Base-by-base conservation (phyloP, 2,888 invertebrate species). In the Rotaria sp. region DNA sequence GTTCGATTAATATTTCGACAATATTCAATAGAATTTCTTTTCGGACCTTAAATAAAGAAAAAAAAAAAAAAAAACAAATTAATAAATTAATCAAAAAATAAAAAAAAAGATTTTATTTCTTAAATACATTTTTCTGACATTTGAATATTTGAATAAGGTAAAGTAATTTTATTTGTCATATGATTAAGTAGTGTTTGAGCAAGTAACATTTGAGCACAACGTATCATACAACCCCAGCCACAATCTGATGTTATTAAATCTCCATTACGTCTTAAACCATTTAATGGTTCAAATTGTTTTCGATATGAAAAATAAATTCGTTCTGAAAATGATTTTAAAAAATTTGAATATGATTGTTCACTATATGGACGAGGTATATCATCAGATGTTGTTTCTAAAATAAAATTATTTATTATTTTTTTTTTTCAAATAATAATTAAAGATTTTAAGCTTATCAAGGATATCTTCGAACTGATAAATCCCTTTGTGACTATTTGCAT, bases 191-290 rank as follows among this genome's bases (percentile, higher is more conserved):
- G 92, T 24, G 95, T 96, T 91, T 96, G 96, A 1, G 95, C 96
- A 87, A 96, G 91, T 91, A 96, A 92, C 96, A 96, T 96, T 92
- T 96, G 96, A 18, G 96, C 96, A 91, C 95, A 95, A 85, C 96
- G 93, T 45, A 94, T 89, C 94, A 94, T 94, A 90, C 96, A 96
- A 0, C 96, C 96, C 96, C 96, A 96, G 8, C 96, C 96, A 91
- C 96, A 96, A 90, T 96, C 96, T 8, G 95, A 94, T 2, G 95
- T 96, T 50, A 85, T 80, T 15, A 80, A 57, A 55, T 48, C 85
- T 4, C 84, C 85, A 57, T 80, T 85, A 45, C 57, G 85, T 38
- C 41, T 50, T 48, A 52, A 74, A 52, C 85, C 86, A 15, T 85
- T 85, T 55, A 85, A 55, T 35, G 86, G 86, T 26, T 86, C 85